Conservation (phyloP, 1,140 invertebrate species). For the Drosophila erecta region DNA sequence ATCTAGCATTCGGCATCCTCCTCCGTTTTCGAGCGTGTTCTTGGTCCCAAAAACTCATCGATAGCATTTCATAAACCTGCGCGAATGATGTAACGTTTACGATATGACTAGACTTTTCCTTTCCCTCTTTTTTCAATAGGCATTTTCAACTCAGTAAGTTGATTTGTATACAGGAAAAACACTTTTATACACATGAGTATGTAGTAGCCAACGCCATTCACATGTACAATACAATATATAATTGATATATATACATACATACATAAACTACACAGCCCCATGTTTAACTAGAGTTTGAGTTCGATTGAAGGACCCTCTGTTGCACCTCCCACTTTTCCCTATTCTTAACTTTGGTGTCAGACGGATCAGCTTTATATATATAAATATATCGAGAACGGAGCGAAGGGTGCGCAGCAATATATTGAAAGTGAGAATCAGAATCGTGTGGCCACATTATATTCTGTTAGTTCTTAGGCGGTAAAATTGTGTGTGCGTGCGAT, state of each 20-base stretch:
- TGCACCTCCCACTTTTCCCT: background rate
- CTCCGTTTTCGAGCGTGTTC: slow-evolving; percentile 16
- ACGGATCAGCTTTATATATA: slow-evolving; percentile 32
- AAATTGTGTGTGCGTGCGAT: slow-evolving; percentile 36
- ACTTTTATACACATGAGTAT: slow-evolving; percentile 24
- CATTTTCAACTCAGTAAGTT: slow-evolving; percentile 19
- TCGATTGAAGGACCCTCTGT: background rate
- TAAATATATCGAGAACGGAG: background rate
- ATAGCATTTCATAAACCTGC: slow-evolving; percentile 38
- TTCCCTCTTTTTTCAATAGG: background rate
- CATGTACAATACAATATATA: slow-evolving; percentile 16
- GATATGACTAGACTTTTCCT: slow-evolving; percentile 17
- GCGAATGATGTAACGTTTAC: background rate
- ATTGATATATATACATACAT: slow-evolving; percentile 13
- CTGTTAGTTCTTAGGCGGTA: slow-evolving; percentile 13
- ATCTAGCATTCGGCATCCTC: slow-evolving; percentile 5
- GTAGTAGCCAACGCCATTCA: slow-evolving; percentile 21
- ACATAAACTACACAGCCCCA: background rate
- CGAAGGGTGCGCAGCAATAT: background rate
- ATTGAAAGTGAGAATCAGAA: background rate
- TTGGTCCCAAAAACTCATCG: slow-evolving; percentile 32
- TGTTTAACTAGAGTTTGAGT: slow-evolving; percentile 17
- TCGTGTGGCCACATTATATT: slow-evolving; percentile 26
- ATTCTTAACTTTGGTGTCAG: slow-evolving; percentile 16
- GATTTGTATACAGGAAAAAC: slow-evolving; percentile 15